Evolutionary conservation across 2,888 invertebrate genomes (phyloP).

Genomic region (Cheilosia variabilis): DNA sequence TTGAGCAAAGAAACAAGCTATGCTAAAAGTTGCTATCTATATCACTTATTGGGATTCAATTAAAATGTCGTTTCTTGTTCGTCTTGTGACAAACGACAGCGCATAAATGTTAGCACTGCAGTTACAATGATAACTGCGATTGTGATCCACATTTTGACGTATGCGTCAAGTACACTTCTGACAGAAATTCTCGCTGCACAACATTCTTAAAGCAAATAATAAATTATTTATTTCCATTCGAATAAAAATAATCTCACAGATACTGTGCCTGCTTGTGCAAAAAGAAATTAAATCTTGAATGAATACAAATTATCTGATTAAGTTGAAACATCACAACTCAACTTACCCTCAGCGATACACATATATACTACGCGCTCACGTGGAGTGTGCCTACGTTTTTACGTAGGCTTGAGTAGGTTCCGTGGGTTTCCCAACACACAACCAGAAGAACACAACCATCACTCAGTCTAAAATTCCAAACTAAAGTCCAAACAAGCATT

Average conservation of each 20-base stretch:
- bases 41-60: too few relatives aligned
- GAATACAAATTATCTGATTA: slow-evolving; percentile 72
- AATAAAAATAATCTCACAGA: slow-evolving; percentile 10
- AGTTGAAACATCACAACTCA: slow-evolving; percentile 47
- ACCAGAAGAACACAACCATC: slow-evolving; percentile 25
- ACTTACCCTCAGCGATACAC: slow-evolving; percentile 36
- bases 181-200: not conserved
- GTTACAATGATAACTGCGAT: too few relatives aligned
- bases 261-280: slow-evolving; percentile 7
- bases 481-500: not conserved
- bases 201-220: slow-evolving; percentile 5
- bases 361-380: slow-evolving; percentile 12
- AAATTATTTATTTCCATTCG: slow-evolving; percentile 35
- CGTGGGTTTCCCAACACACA: slow-evolving; percentile 51
- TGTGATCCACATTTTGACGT: slow-evolving; percentile 23
- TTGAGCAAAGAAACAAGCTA: too few relatives aligned
- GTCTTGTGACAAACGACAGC: too few relatives aligned
- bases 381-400: not conserved
- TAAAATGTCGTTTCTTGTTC: too few relatives aligned
- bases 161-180: not conserved
- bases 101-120: too few relatives aligned
- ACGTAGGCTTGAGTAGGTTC: slow-evolving; percentile 45
- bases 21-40: too few relatives aligned
- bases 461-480: not conserved
- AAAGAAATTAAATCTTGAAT: slow-evolving; percentile 44